Evolutionary conservation across 2,888 invertebrate species (phyloP), one percentile per base, ranked within the genome.

Genomic region (Trachelus tabidus): DNA sequence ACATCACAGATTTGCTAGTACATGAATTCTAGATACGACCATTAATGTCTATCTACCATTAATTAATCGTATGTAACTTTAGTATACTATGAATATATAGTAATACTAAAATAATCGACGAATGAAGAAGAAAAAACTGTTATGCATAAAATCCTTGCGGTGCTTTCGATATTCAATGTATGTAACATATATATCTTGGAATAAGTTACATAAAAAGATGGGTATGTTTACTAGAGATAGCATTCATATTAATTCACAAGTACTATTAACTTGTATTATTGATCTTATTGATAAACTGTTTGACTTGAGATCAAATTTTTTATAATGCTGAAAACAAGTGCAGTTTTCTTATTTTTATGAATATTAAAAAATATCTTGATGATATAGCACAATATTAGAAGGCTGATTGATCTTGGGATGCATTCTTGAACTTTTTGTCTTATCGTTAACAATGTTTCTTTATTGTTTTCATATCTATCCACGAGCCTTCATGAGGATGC

Each of bases 41-140:
- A 30, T 71, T 71, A 78, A 80, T 77, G 73, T 79, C 68, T 77
- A 76, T 81, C 79, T 82, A 81, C 80, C 82, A 81, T 83, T 73
- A 79, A 79, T 77, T 68, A 56, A 79, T 80, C 78, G 75, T 75
- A 80, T 81, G 80, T 80, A 85, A 79, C 82, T 69, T 79, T 86
- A 85, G 83, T 86, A 71, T 71, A 23, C 34, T 15, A 30, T 71
- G 15, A 83, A 83, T 86, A 37, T 85, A 79, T 85, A 71, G 82
- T 79, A 79, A 86, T 85, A 85, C 86, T 86, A 81, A 76, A 81
- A 83, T 83, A 79, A 82, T 82, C 81, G 75, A 81, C 76, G 71
- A 75, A 85, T 84, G 83, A 81, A 83, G 84, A 81, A 79, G 75
- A 80, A 80, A 79, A 77, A 76, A 79, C 76, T 76, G 76, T 79